phyloP scores from a whole-genome alignment of 2,888 invertebrate genomes.

The Papilio protenor region DNA sequence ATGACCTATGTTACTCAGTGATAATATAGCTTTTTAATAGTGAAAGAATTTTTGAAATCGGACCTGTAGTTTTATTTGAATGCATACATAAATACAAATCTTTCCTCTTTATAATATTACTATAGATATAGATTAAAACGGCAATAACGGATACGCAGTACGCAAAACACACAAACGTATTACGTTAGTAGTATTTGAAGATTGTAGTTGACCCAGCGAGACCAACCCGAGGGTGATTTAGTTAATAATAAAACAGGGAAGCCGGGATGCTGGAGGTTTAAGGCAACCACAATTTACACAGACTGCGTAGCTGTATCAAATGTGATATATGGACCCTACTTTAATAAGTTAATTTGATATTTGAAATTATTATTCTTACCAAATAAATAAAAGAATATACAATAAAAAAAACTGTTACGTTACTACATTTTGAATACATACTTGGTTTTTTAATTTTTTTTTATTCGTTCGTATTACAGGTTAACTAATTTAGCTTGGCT shows the following conservation, averaged over 20 bases:
- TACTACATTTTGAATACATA: no score
- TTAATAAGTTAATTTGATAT: neutral
- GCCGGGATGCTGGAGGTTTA: slow-evolving; percentile 7
- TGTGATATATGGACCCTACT: neutral
- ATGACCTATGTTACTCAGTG: no score
- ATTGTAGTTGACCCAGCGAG: slow-evolving; percentile 10
- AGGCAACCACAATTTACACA: slow-evolving; percentile 16
- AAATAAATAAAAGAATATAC: neutral
- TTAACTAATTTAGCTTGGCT: no score
- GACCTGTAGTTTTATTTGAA: no score
- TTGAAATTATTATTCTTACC: neutral
- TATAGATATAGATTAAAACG: no score
- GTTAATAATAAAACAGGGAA: slow-evolving; percentile 21
- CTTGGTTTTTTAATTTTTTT: no score
- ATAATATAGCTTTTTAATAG: no score
- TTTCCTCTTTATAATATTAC: no score
- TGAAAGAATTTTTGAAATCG: no score
- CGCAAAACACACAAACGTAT: neutral
- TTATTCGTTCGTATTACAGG: no score
- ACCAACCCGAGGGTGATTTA: neutral
- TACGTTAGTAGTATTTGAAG: neutral
- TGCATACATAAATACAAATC: no score
- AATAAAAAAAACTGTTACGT: neutral
- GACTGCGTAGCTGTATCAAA: slow-evolving; percentile 4
- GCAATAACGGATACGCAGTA: neutral